Conservation (phyloP, 1,140 invertebrate species). For the Lycorma delicatula region DNA sequence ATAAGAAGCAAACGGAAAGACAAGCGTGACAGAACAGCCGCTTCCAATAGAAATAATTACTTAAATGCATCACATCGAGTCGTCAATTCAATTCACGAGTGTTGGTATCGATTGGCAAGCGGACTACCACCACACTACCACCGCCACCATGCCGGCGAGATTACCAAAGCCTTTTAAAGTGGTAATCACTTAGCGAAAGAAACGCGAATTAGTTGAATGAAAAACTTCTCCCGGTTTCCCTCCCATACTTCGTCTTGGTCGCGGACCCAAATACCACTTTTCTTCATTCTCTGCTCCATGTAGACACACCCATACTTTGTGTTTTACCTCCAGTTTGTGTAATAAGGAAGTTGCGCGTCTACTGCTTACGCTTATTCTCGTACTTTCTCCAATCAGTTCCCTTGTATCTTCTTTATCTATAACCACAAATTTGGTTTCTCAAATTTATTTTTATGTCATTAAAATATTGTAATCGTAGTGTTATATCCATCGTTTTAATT, state of each 20-base stretch:
- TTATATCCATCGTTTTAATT: no score
- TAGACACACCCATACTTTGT: no score
- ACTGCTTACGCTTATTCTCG: not conserved
- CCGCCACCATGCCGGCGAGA: not conserved
- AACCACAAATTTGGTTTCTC: no score
- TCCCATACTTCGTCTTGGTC: not conserved
- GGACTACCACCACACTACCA: not conserved
- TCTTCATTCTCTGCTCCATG: not conserved
- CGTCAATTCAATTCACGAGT: slow-evolving; percentile 7
- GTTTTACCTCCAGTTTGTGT: no score
- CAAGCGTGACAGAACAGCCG: not conserved
- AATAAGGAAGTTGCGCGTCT: no score
- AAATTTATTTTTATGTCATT: no score
- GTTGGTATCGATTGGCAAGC: not conserved
- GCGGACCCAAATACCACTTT: not conserved
- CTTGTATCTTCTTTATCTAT: no score
- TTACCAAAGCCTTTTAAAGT: slow-evolving; percentile 19
- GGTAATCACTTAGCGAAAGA: slow-evolving; percentile 21
- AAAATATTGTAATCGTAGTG: no score
- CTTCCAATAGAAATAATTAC: slow-evolving; percentile 10
- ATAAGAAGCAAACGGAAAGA: not conserved
- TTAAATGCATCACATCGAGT: slow-evolving; percentile 12
- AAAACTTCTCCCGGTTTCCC: slow-evolving; percentile 11
- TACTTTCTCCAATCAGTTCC: not conserved
- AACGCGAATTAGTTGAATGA: slow-evolving; percentile 21